phyloP scores from a whole-genome alignment of 2,888 invertebrate species.

The Altica lythri region DNA sequence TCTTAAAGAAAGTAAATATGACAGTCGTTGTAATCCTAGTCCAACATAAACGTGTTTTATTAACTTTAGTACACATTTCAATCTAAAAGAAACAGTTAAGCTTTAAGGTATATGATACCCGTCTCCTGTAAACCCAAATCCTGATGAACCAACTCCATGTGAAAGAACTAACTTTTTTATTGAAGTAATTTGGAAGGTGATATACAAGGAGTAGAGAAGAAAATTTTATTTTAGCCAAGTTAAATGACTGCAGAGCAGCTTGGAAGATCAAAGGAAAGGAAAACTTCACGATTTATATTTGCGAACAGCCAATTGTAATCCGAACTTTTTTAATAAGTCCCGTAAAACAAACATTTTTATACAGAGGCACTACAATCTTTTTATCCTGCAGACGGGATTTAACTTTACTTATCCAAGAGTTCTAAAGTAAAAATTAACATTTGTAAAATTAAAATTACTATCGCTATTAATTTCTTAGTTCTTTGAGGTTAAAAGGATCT shows the following conservation, averaged over 20 bases:
- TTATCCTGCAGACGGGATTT: conserved; percentile 10
- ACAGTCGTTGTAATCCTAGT: too few species aligned
- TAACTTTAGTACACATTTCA: too few species aligned
- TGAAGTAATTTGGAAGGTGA: conserved; percentile 13
- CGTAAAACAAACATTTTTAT: conserved; percentile 32
- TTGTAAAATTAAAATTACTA: too few species aligned
- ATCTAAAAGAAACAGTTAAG: too few species aligned
- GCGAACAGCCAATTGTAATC: conserved; percentile 30
- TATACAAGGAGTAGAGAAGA: neutral
- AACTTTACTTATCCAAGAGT: neutral
- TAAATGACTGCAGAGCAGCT: conserved; percentile 24
- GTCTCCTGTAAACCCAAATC: too few species aligned
- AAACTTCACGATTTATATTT: conserved; percentile 28
- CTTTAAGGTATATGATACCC: too few species aligned
- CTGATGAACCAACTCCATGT: conserved; percentile 5
- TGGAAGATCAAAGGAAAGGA: conserved; percentile 26
- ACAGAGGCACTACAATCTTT: conserved; percentile 17
- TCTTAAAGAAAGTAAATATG: too few species aligned
- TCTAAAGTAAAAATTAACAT: conserved; percentile 7
- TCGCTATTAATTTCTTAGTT: too few species aligned
- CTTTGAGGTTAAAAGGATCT: too few species aligned
- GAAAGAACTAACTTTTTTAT: conserved; percentile 11
- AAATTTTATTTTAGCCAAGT: conserved; percentile 21
- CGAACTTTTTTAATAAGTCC: conserved; percentile 32
- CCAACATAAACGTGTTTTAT: too few species aligned